Evolutionary conservation across 2,113 vertebrate genomes (phyloP).

Genomic region (Eudyptes chrysolophus): DNA sequence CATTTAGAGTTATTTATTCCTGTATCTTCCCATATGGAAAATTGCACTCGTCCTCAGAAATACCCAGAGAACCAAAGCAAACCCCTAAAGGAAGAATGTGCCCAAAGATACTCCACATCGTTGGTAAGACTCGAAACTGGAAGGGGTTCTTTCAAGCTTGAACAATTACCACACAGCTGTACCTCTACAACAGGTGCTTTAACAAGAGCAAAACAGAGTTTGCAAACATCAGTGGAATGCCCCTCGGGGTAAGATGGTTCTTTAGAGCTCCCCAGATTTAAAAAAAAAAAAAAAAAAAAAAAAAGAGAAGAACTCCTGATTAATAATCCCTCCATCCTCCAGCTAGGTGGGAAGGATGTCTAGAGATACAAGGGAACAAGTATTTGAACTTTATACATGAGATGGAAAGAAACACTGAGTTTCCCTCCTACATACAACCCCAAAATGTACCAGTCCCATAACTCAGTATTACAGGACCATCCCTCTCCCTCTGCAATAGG

Average conservation of each 20-base stretch:
- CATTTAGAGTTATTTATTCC: not conserved
- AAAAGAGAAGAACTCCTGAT: not conserved
- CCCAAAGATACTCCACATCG: not conserved
- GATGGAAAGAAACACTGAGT: not conserved
- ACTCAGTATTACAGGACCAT: not conserved
- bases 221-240: slow-evolving; percentile 33
- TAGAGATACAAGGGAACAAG: not conserved
- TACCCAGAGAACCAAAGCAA: not conserved
- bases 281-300: not conserved
- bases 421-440: not conserved
- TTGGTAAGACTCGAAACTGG: not conserved
- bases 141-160: slow-evolving; percentile 38
- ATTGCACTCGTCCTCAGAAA: not conserved
- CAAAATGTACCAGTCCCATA: rapidly evolving
- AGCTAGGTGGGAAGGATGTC: not conserved
- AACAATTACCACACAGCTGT: slow-evolving; percentile 40
- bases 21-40: not conserved
- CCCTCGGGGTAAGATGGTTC: not conserved
- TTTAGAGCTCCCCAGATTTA: not conserved
- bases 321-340: not conserved
- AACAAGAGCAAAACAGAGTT: slow-evolving; percentile 22
- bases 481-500: not conserved
- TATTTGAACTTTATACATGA: not conserved
- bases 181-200: slow-evolving; percentile 52
- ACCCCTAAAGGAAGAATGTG: not conserved